These are phyloP conservation scores for Ictidomys tridecemlineatus DNA, from an alignment of 2,113 vertebrate species.

Conservation along the genomic window DNA sequence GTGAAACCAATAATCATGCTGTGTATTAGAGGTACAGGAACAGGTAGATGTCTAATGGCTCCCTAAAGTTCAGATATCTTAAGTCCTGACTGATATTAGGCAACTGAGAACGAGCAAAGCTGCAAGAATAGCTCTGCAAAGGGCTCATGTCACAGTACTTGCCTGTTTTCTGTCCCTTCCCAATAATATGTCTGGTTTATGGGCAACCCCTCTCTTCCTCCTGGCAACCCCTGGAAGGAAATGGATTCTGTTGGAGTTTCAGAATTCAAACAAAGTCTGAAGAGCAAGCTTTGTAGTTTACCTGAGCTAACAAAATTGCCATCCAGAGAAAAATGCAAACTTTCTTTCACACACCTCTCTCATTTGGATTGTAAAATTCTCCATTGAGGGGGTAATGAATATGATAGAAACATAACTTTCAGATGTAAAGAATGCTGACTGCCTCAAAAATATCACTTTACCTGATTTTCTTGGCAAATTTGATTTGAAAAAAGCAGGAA, in stretches of 20 bases:
- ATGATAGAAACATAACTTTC: conserved; percentile 6
- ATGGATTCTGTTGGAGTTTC: conserved; percentile 28
- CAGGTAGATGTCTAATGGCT: background rate
- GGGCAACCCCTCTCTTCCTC: background rate
- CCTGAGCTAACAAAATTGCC: conserved; percentile 27
- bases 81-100: background rate
- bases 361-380: conserved; percentile 33
- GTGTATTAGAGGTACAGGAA: background rate
- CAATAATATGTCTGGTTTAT: background rate
- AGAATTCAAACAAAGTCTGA: background rate
- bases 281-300: conserved; percentile 27
- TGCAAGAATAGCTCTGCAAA: background rate
- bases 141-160: fast-evolving
- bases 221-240: background rate
- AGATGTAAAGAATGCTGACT: conserved; percentile 33
- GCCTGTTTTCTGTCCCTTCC: background rate
- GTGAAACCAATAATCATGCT: fast-evolving
- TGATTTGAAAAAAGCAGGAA: conserved; percentile 5
- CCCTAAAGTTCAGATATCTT: background rate
- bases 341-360: background rate
- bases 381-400: background rate
- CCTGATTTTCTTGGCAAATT: conserved; percentile 39
- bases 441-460: background rate
- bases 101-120: background rate
- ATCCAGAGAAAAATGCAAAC: background rate